Conservation (phyloP, 1,140 invertebrate species). For the Macrobrachium nipponense region DNA sequence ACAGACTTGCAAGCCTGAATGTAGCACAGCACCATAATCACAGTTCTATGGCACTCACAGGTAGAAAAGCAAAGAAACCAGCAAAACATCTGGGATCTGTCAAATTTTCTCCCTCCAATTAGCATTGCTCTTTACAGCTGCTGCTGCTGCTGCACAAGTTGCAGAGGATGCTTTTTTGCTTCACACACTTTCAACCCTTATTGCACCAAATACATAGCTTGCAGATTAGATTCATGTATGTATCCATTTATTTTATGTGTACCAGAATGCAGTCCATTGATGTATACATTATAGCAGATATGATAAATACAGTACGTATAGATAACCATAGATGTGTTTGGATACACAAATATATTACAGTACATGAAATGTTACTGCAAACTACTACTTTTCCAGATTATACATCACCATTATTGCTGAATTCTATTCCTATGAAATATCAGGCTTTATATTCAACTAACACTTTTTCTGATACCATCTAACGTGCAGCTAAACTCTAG, state of each 20-base stretch:
- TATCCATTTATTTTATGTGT: no score
- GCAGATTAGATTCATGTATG: no score
- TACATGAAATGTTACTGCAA: no score
- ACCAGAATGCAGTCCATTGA: no score
- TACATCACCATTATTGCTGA: slow-evolving; percentile 6
- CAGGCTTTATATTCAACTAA: slow-evolving; percentile 30
- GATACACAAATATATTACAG: slow-evolving; percentile 29
- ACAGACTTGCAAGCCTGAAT: slow-evolving; percentile 15
- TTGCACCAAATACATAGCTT: no score
- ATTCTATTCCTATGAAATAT: background rate
- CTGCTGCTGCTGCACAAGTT: slow-evolving; percentile 5
- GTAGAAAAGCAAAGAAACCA: slow-evolving; percentile 45
- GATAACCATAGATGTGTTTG: slow-evolving; percentile 21
- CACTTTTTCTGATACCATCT: slow-evolving; percentile 46
- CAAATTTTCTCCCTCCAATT: slow-evolving; percentile 20
- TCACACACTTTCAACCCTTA: no score
- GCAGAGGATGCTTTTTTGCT: background rate
- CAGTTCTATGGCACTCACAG: slow-evolving; percentile 55
- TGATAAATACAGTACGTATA: slow-evolving; percentile 26
- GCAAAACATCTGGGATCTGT: slow-evolving; percentile 11
- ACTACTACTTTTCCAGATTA: background rate
- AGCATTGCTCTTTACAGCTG: background rate
- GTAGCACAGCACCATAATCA: slow-evolving; percentile 51
- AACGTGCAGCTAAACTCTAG: slow-evolving; percentile 38
- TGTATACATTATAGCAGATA: no score